Evolutionary conservation across 2,888 invertebrate species (phyloP), one percentile per base, ranked within the genome.

Genomic region (Abrostola triplasia): DNA sequence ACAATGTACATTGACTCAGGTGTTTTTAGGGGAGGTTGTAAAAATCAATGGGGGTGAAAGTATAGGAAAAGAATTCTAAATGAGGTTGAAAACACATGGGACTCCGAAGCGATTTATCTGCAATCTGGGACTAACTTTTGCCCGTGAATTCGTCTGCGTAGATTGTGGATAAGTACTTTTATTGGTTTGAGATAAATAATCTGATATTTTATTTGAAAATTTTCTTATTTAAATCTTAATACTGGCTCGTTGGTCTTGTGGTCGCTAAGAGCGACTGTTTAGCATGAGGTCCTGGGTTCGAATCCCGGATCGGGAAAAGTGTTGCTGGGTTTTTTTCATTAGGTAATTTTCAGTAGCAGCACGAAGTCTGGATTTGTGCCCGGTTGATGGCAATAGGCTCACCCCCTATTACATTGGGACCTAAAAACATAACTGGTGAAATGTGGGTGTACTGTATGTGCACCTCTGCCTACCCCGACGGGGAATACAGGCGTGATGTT

Each of bases 21-120:
- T 59, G 54, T 42, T 35, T 38, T 10, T 11, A 38, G 35, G 4
- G 37, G 8, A n/a, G 8, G 36, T 36, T n/a, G n/a, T 69, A 51
- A 69, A 69, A 66, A 24, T 65, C 59, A 59, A 69, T 69, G 59
- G 9, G 13, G n/a, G 5, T 65, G 51, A 54, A 69, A 59, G 41
- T 38, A 38, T 10, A 38, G 51, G 51, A 10, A 5, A 38, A 2
- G 37, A n/a, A 6, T 24, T 24, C 13, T 44, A 13, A 44, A 44
- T 44, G 44, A 13, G 44, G 44, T 8, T 2, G 5, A 44, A 42
- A 44, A 44, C 13, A 44, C 8, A 44, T 44, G 44, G 44, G 13
- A 44, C 44, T 44, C 8, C 7, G 8, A 44, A 44, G 7, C 24
- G 24, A 24, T 24, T 24, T 24, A 24, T 24, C 24, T 2, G 24